These are phyloP conservation scores for Carduelis carduelis DNA, from an alignment of 2,797 vertebrate genomes.

Conservation along the genomic window DNA sequence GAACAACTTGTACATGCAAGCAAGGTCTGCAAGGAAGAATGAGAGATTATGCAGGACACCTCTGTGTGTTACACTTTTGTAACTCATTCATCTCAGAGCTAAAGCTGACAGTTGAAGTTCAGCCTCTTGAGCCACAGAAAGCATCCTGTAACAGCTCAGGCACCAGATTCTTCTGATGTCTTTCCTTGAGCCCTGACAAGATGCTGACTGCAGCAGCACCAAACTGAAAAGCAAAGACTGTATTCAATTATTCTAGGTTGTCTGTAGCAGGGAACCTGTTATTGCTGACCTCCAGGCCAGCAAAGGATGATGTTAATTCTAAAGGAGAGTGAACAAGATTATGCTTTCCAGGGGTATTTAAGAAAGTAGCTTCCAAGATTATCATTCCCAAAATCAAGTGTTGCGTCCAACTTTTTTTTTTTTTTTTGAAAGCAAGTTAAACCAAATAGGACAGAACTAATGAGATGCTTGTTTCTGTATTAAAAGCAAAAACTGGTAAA, in stretches of 20 bases:
- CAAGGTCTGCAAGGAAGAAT: slow-evolving; percentile 82
- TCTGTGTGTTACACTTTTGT: neutral
- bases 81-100: neutral
- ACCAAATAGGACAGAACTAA: neutral
- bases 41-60: slow-evolving; percentile 3
- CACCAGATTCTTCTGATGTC: neutral
- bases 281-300: neutral
- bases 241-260: neutral
- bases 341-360: neutral
- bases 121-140: neutral
- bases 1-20: slow-evolving; percentile 99
- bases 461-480: neutral
- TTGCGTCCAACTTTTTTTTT: neutral
- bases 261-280: neutral
- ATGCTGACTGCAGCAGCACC: neutral
- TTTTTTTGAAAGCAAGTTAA: neutral
- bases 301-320: neutral
- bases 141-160: neutral
- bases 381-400: neutral
- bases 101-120: neutral
- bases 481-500: neutral
- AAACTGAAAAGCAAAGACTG: neutral
- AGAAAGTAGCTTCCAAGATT: neutral
- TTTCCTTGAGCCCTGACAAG: neutral
- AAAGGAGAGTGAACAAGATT: neutral